A percentile compares a stretch with the other conserved stretches of the same genome.
Evolutionary conservation across 2,113 vertebrate species (phyloP).

Genomic region (Perca schrenkii): DNA sequence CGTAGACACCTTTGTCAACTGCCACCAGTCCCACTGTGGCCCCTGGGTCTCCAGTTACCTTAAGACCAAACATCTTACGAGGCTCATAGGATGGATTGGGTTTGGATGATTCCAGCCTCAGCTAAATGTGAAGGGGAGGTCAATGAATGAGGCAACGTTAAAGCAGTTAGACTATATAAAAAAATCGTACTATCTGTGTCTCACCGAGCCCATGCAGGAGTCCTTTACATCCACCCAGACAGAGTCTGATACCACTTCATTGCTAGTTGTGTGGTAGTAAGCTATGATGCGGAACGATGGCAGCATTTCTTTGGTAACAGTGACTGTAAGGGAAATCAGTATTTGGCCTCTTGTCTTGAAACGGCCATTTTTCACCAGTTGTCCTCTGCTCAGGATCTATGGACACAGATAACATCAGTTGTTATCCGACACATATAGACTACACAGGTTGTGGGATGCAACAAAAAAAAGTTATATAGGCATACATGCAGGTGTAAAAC

Average conservation of each 20-base stretch:
- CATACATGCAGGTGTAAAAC: neutral
- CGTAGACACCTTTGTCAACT: conserved; percentile 84
- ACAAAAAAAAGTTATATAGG: neutral
- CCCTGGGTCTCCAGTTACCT: conserved; percentile 79
- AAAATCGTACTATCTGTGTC: too few species aligned
- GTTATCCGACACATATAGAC: fast-evolving
- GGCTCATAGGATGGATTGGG: neutral
- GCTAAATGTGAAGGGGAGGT: conserved; percentile 51
- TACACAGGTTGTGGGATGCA: neutral
- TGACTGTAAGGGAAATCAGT: conserved; percentile 63
- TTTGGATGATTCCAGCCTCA: conserved; percentile 64
- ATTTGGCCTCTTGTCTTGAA: conserved; percentile 68
- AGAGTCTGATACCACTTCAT: conserved; percentile 86
- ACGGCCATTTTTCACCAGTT: conserved; percentile 65
- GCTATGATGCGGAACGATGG: conserved; percentile 86
- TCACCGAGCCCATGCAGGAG: conserved; percentile 85
- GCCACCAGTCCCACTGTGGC: conserved; percentile 83
- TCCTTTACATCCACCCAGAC: conserved; percentile 85
- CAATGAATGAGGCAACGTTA: neutral
- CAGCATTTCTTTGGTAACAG: conserved; percentile 77
- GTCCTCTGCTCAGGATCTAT: conserved; percentile 83
- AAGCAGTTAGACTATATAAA: neutral
- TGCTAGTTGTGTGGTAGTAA: conserved; percentile 74
- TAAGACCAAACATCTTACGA: conserved; percentile 27
- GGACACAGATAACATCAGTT: conserved; percentile 33